Base-by-base conservation (phyloP, 2,797 vertebrate genomes). In the Neosalanx taihuensis region DNA sequence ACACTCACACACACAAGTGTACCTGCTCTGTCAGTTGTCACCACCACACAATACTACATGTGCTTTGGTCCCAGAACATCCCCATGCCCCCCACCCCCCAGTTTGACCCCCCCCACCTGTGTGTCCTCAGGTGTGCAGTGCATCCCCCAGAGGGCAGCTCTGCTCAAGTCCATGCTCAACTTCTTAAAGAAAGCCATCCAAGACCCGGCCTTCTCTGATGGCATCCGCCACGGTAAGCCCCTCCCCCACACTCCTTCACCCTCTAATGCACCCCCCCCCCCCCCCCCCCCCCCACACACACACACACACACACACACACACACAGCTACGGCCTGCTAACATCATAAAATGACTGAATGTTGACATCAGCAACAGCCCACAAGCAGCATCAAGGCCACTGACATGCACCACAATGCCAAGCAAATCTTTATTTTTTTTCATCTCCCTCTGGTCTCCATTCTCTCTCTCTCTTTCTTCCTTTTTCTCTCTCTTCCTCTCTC, bases 161-260 rank as follows among this genome's bases (percentile, higher is more conserved):
- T 98, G 88, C 92, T 98, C 77, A 98, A 99, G 84, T 98, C 97
- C 0, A 99, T 99, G 97, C 91, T 98, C 72, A 99, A 99, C 85
- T 98, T 99, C 86, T 92, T 99, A 74, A 98, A 99, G 88, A 99
- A 99, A 92, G 97, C 97, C 89, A 99, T 99, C 89, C 97, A 97
- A 81, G 97, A 98, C 81, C 96, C 97, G 6, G 96, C 97, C 77
- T 99, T 99, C 77, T 98, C 97, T 33, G 97, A 99, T 75, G 96
- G 97, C 76, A 99, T 99, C 81, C 95, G 97, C 60, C 96, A 98
- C 41, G 97, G 97, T 98, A 87, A 90, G 88, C 76, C 12, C 57
- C 41, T 46, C 41, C 37, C 37, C 37, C 35, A 9, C 35, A 37
- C 35, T 5, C 35, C 35, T 9, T 9, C 35, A 6, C 41, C 10